These are phyloP conservation scores for Acridotheres tristis DNA, from an alignment of 2,797 vertebrate species.

Conservation along the genomic window DNA sequence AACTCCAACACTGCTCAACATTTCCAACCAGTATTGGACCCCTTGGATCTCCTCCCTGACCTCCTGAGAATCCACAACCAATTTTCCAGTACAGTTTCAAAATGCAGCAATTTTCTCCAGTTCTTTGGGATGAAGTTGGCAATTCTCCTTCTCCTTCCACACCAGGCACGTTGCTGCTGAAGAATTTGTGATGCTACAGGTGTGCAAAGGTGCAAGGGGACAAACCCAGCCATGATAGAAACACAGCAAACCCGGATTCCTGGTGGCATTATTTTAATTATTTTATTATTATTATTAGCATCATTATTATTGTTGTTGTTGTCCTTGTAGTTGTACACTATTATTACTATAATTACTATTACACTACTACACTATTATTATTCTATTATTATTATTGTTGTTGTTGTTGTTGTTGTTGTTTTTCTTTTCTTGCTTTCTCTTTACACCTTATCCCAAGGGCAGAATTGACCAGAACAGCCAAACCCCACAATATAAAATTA, in stretches of 20 bases:
- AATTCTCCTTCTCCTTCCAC: neutral
- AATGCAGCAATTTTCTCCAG: neutral
- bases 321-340: no score
- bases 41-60: neutral
- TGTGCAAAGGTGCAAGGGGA: neutral
- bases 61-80: neutral
- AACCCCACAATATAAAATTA: neutral
- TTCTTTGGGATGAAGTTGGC: neutral
- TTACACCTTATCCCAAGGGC: neutral
- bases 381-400: no score
- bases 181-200: no score
- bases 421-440: neutral
- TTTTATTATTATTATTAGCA: no score
- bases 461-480: neutral
- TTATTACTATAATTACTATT: no score
- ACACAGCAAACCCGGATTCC: neutral
- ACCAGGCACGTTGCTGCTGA: neutral
- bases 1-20: neutral
- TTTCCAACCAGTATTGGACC: neutral
- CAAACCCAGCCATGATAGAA: neutral
- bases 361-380: no score
- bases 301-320: neutral
- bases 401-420: neutral
- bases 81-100: neutral
- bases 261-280: no score